Conservation (phyloP, 2,113 vertebrate genomes). For the Noturus placidus region DNA sequence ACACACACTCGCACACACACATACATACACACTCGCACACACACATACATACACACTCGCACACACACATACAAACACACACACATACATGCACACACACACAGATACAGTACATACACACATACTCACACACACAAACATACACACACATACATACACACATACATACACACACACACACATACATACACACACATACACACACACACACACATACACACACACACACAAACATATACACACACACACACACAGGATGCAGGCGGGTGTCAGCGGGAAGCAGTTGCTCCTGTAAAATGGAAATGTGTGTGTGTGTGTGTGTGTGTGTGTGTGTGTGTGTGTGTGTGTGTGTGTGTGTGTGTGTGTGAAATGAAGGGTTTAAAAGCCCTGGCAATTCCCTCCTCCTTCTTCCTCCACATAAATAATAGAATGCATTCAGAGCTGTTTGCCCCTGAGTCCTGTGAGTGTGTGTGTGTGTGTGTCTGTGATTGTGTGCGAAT, state of each 20-base stretch:
- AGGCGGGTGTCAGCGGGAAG: background rate
- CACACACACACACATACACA: background rate
- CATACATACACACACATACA: background rate
- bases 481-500: no score
- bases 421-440: background rate
- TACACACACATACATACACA: background rate
- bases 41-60: background rate
- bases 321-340: background rate
- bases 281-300: background rate
- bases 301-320: background rate
- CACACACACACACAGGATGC: background rate
- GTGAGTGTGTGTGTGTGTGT: background rate
- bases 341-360: background rate
- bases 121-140: background rate
- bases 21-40: background rate
- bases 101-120: background rate
- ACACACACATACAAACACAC: background rate
- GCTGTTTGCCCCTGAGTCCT: background rate
- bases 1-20: background rate
- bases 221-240: background rate
- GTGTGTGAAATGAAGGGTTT: background rate
- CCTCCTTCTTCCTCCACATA: background rate
- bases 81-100: background rate
- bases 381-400: background rate
- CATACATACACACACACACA: background rate